Evolutionary conservation across 35 echinoderm and acorn worm genomes (phyloP).

Genomic region (Hemicentrotus pulcherrimus): DNA sequence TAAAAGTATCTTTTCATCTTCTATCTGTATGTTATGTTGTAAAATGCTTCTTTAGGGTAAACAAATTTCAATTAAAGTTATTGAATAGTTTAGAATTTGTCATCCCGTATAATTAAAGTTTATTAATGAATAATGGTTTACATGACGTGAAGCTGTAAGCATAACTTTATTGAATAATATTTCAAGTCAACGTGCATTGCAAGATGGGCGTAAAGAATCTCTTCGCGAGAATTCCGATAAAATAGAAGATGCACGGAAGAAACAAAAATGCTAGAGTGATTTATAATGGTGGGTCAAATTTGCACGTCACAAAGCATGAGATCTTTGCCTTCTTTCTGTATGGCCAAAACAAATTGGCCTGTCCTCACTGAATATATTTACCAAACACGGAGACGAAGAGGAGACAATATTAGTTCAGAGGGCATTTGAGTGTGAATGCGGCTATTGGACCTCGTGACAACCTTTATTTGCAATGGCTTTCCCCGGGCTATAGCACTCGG

Average conservation of each 20-base stretch:
- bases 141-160: too few relatives aligned
- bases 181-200: not conserved
- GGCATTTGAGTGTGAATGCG: not conserved
- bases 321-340: constrained; percentile 4
- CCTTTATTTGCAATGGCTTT: constrained; percentile 47
- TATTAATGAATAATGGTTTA: too few relatives aligned
- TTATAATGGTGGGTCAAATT: not conserved
- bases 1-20: too few relatives aligned
- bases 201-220: not conserved
- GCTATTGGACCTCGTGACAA: constrained; percentile 27
- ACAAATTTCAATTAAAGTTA: too few relatives aligned
- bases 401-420: constrained; percentile 51
- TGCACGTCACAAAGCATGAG: not conserved
- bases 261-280: not conserved
- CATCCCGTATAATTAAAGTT: too few relatives aligned
- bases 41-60: too few relatives aligned
- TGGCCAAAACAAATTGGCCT: not conserved
- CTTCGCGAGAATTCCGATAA: not conserved
- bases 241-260: not conserved
- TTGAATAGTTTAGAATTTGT: too few relatives aligned
- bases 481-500: constrained; percentile 28
- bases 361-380: constrained; percentile 50
- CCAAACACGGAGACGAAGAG: not conserved
- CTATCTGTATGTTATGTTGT: too few relatives aligned
- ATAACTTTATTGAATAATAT: too few relatives aligned